These are phyloP conservation scores for Microctenopoma lineatum DNA, from an alignment of 2,797 vertebrate genomes.

Conservation along the genomic window DNA sequence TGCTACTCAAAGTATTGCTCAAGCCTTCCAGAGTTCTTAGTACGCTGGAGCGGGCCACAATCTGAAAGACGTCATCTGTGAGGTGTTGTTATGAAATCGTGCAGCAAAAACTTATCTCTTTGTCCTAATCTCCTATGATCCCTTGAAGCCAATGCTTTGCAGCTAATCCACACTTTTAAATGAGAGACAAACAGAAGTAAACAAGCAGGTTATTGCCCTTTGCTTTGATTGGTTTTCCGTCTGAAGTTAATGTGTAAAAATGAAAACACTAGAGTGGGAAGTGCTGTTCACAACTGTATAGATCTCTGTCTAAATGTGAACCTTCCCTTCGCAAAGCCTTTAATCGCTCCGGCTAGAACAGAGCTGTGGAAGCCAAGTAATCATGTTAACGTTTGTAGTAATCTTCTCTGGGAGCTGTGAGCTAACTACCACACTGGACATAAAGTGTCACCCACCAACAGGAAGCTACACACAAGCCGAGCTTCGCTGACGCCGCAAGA, in stretches of 20 bases:
- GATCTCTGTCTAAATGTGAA: slow-evolving; percentile 1
- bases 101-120: slow-evolving; percentile 19
- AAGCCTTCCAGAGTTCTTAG: slow-evolving; percentile 39
- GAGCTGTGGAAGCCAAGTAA: slow-evolving; percentile 50
- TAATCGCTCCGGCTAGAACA: slow-evolving; percentile 49
- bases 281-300: neutral
- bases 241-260: slow-evolving; percentile 1
- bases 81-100: slow-evolving; percentile 32
- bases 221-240: slow-evolving; percentile 8
- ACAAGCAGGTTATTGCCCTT: slow-evolving; percentile 11
- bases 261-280: slow-evolving; percentile 5
- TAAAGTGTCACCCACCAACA: slow-evolving; percentile 30
- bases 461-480: slow-evolving; percentile 31
- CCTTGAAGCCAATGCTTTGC: slow-evolving; percentile 41
- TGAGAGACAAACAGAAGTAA: slow-evolving; percentile 30
- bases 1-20: slow-evolving; percentile 41
- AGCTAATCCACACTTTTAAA: slow-evolving; percentile 10
- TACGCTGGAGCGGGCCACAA: slow-evolving; percentile 24
- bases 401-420: slow-evolving; percentile 40
- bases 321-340: slow-evolving; percentile 26
- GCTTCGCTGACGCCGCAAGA: slow-evolving; percentile 5
- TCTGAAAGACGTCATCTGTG: slow-evolving; percentile 31
- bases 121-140: slow-evolving; percentile 50
- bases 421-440: slow-evolving; percentile 20
- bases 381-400: slow-evolving; percentile 59